phyloP scores from a whole-genome alignment of 1,140 invertebrate genomes.

The Drosophila aff. region DNA sequence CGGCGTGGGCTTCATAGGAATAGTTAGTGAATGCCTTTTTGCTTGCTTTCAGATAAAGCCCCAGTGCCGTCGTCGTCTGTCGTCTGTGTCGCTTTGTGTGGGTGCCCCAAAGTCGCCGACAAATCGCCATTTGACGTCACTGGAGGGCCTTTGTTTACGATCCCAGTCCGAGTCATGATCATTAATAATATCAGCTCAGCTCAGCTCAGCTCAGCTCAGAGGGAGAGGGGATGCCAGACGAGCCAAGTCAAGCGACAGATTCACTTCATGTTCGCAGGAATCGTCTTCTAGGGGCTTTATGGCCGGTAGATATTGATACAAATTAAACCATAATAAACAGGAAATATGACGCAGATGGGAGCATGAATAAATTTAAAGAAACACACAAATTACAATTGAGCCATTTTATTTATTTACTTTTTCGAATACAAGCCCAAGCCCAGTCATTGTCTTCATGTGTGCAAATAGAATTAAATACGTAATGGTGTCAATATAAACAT shows the following conservation, averaged over 20 bases:
- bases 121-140: conserved; percentile 64
- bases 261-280: background rate
- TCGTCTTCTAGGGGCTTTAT: conserved; percentile 22
- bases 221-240: background rate
- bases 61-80: background rate
- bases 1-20: conserved; percentile 56
- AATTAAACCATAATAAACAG: conserved; percentile 22
- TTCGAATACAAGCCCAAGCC: no score
- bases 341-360: conserved; percentile 29
- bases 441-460: background rate
- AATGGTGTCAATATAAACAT: background rate
- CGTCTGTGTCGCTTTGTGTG: conserved; percentile 9
- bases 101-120: conserved; percentile 36
- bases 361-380: conserved; percentile 1
- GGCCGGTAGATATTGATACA: conserved; percentile 29
- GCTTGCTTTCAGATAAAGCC: conserved; percentile 47
- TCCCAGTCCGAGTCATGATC: conserved; percentile 38
- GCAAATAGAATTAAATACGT: conserved; percentile 2
- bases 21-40: conserved; percentile 32
- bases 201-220: background rate
- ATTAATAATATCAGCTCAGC: conserved; percentile 67
- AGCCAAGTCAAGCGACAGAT: conserved; percentile 2
- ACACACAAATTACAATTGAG: conserved; percentile 6
- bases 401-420: conserved; percentile 1
- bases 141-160: conserved; percentile 55